phyloP scores from a whole-genome alignment of 1,140 invertebrate species.

The Colletes latitarsis region DNA sequence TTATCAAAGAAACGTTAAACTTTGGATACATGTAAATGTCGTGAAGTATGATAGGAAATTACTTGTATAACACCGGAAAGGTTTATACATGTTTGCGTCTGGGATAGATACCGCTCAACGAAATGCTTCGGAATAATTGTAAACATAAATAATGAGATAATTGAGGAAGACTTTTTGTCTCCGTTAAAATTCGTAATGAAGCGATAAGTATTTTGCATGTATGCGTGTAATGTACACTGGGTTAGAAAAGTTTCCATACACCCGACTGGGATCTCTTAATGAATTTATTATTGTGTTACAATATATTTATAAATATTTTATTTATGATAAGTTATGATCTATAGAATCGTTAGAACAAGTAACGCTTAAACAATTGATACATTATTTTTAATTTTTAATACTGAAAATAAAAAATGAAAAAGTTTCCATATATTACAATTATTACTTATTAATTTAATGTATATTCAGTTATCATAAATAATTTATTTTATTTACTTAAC shows the following conservation, averaged over 20 bases:
- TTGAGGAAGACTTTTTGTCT: background rate
- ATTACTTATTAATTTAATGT: no score
- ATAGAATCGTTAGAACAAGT: no score
- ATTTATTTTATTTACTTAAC: no score
- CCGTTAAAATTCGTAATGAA: background rate
- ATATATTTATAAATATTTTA: no score
- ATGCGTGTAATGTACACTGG: no score
- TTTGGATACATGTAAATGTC: conserved; percentile 17
- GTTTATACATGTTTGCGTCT: conserved; percentile 1
- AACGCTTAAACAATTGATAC: no score
- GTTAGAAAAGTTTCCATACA: background rate
- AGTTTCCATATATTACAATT: no score
- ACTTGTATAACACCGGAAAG: background rate
- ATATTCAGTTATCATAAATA: no score
- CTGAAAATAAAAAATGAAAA: no score
- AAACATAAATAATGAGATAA: conserved; percentile 10
- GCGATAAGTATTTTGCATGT: background rate
- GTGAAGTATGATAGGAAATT: background rate
- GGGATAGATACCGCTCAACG: background rate
- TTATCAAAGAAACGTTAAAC: conserved; percentile 4
- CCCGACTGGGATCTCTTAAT: background rate
- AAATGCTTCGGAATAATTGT: conserved; percentile 1
- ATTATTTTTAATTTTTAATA: no score
- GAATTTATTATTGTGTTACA: background rate
- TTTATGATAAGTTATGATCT: no score